phyloP scores from a whole-genome alignment of 1,140 invertebrate genomes.

The Lycorma delicatula region DNA sequence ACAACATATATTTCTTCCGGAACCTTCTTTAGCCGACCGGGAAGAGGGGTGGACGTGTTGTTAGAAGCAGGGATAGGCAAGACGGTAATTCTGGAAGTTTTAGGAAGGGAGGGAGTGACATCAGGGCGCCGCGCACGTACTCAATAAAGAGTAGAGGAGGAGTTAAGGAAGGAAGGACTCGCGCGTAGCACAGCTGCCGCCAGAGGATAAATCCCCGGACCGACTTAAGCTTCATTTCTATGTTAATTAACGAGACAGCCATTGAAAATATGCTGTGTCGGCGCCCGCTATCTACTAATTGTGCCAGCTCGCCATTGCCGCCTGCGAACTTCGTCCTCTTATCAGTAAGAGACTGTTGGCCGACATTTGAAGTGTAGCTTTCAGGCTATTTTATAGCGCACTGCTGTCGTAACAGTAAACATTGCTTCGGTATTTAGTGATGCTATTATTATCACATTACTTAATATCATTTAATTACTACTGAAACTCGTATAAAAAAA shows the following conservation, averaged over 20 bases:
- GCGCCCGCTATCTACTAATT: not conserved
- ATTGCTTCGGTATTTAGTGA: too few relatives aligned
- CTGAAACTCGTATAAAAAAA: too few relatives aligned
- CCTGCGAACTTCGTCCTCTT: too few relatives aligned
- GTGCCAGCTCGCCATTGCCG: too few relatives aligned
- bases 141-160: not conserved
- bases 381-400: too few relatives aligned
- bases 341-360: too few relatives aligned
- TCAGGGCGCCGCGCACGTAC: not conserved
- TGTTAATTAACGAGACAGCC: slow-evolving; percentile 7
- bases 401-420: too few relatives aligned
- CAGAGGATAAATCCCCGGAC: slow-evolving; percentile 1
- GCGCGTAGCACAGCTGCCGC: not conserved
- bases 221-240: slow-evolving; percentile 4
- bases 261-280: slow-evolving; percentile 7
- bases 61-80: not conserved
- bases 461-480: too few relatives aligned
- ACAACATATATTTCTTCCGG: slow-evolving; percentile 4
- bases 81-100: slow-evolving; percentile 2
- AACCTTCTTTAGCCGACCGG: not conserved
- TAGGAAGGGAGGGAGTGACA: not conserved
- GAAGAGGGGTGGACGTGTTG: not conserved
- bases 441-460: too few relatives aligned
- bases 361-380: too few relatives aligned
- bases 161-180: not conserved